Evolutionary conservation across 2,888 invertebrate genomes (phyloP), one percentile per base, ranked within the genome.

Genomic region (Drosophila mercatorum): DNA sequence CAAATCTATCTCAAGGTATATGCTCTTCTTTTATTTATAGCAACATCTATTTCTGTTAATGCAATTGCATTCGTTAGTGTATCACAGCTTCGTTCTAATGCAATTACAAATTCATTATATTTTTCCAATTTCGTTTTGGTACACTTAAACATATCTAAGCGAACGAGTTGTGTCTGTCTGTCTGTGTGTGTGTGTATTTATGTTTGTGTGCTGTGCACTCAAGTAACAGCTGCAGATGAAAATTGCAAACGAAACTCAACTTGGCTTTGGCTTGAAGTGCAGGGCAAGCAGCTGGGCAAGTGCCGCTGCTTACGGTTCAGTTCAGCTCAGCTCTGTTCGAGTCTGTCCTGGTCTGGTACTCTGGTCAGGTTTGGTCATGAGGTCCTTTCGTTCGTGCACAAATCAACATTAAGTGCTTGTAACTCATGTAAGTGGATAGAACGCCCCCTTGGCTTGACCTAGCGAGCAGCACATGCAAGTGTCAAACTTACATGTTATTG

Each of bases 361-460:
- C 57, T 68, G 69, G 69, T 57, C 66, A 65, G 71, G 44, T 52
- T 61, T 57, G 49, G 52, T 69, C 65, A 60, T 55, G 46, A 47
- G 51, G 68, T 67, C 36, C 71, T 46, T 31, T 61, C 72, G 61
- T 72, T 80, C 60, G 67, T 85, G 81, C 80, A 76, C 82, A 86
- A 88, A 88, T 86, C 86, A 88, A 86, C 87, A 81, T 81, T 86
- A 87, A 87, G 88, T 86, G 84, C 86, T 82, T 84, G 83, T 79
- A 76, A 68, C 77, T 83, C 68, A 69, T 72, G 75, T 62, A 67
- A 64, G 52, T 56, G 67, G 57, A 28, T 43, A n/a, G 22, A 41
- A 2, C 46, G 34, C 14, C 28, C 8, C 11, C 52, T 22, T 34
- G 31, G 5, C 26, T 5, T 36, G 12, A 12, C 10, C 34, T 10